phyloP scores from a whole-genome alignment of 2,797 vertebrate genomes.

The Anisognathus igniventris region DNA sequence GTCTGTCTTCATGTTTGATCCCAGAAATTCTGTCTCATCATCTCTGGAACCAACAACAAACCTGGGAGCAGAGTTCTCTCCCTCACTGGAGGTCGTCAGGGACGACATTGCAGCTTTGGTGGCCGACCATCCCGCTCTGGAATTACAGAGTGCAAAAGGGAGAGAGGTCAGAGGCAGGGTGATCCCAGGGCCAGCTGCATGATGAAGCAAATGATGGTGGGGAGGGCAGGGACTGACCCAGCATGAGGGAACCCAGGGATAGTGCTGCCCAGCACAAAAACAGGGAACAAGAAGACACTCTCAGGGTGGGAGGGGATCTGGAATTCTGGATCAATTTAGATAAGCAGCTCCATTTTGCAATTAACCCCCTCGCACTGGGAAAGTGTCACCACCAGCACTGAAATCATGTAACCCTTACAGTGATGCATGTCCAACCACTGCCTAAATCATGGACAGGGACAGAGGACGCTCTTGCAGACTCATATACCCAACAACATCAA shows the following conservation, averaged over 20 bases:
- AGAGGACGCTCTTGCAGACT: not conserved
- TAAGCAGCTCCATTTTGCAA: not conserved
- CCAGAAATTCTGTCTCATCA: conserved; percentile 87
- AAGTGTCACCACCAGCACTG: not conserved
- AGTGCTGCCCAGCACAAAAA: not conserved
- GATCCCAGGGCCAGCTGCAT: not conserved
- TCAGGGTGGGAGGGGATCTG: not conserved
- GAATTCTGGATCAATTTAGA: not conserved
- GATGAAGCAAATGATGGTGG: not conserved
- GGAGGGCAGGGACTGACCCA: not conserved
- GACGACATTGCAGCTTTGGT: conserved; percentile 92
- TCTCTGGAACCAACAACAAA: conserved; percentile 98
- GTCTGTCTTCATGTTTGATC: conserved; percentile 91
- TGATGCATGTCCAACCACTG: conserved; percentile 24
- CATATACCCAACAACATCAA: not conserved
- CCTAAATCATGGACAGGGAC: not conserved
- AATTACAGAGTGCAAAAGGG: not conserved
- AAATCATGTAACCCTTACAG: not conserved
- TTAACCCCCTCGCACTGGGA: not conserved
- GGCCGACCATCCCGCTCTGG: conserved; percentile 83
- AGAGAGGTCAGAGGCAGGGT: not conserved
- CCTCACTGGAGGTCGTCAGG: conserved; percentile 88
- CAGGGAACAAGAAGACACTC: not conserved
- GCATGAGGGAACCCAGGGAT: not conserved
- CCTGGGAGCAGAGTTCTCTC: conserved; percentile 85